phyloP scores from a whole-genome alignment of 2,888 invertebrate species.

The Brachycybe producta region DNA sequence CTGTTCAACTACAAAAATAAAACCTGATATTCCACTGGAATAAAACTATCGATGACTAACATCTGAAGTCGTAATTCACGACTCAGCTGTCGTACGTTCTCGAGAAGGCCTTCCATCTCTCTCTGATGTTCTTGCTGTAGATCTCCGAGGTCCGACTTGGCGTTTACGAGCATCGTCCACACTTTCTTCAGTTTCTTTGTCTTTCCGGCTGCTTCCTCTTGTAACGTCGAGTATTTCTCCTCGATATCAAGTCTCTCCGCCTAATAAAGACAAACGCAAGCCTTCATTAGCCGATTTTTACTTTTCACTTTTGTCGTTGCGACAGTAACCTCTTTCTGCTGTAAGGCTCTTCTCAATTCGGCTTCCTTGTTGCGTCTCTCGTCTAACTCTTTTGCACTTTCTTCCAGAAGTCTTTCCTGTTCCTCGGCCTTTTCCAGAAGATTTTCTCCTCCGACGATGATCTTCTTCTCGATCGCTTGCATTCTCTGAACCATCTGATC shows the following conservation, averaged over 20 bases:
- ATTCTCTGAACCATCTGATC: conserved; percentile 72
- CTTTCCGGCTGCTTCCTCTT: conserved; percentile 88
- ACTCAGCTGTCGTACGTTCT: conserved; percentile 78
- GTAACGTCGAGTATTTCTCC: conserved; percentile 82
- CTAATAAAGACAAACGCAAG: conserved; percentile 31
- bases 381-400: conserved; percentile 69
- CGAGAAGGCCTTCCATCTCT: conserved; percentile 90
- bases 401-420: conserved; percentile 76
- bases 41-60: conserved; percentile 78
- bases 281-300: background rate
- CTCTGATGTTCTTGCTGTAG: conserved; percentile 83
- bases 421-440: conserved; percentile 90
- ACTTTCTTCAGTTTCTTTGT: conserved; percentile 83
- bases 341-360: conserved; percentile 62
- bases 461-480: conserved; percentile 80
- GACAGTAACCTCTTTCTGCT: conserved; percentile 60
- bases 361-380: conserved; percentile 63
- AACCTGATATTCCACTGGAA: conserved; percentile 88
- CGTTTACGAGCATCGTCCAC: conserved; percentile 70
- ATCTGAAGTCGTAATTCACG: conserved; percentile 83
- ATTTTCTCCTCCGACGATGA: conserved; percentile 95
- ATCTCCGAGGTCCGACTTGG: conserved; percentile 46
- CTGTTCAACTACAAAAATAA: background rate
- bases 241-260: conserved; percentile 86
- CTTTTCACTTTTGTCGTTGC: background rate